Evolutionary conservation across 2,797 vertebrate genomes (phyloP).

Genomic region (Sebastes matsubarae): DNA sequence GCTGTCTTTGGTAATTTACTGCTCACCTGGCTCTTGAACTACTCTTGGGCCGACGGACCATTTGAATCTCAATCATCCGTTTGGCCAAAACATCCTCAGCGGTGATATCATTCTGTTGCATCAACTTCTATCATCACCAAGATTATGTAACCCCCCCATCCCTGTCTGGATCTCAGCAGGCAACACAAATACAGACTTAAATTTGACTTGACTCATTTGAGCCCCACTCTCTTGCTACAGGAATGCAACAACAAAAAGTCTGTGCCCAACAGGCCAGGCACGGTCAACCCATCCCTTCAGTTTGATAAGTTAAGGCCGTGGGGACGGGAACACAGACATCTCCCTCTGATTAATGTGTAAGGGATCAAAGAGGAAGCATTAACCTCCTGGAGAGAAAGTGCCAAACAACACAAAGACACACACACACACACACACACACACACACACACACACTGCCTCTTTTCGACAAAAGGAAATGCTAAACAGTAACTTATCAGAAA

Average conservation of each 20-base stretch:
- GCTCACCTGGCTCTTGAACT: conserved; percentile 9
- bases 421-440: neutral
- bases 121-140: conserved; percentile 32
- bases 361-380: conserved; percentile 1
- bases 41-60: neutral
- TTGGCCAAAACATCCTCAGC: conserved; percentile 29
- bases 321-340: neutral
- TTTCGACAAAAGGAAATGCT: neutral
- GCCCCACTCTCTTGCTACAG: conserved; percentile 4
- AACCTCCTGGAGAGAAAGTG: conserved; percentile 12
- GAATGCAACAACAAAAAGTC: conserved; percentile 29
- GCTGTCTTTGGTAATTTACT: conserved; percentile 10
- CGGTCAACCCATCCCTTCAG: neutral
- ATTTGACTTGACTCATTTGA: conserved; percentile 21
- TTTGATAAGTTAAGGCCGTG: neutral
- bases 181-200: conserved; percentile 39
- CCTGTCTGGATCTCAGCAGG: conserved; percentile 16
- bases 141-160: conserved; percentile 29
- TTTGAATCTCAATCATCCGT: conserved; percentile 17
- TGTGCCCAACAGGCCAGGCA: conserved; percentile 2
- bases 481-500: conserved; percentile 35
- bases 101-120: conserved; percentile 47
- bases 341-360: conserved; percentile 7
- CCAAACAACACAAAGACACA: neutral
- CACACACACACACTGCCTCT: neutral